A percentile compares a stretch with the other conserved stretches of the same genome.
Conservation (phyloP, 2,113 vertebrate genomes). For the Platichthys flesus region DNA sequence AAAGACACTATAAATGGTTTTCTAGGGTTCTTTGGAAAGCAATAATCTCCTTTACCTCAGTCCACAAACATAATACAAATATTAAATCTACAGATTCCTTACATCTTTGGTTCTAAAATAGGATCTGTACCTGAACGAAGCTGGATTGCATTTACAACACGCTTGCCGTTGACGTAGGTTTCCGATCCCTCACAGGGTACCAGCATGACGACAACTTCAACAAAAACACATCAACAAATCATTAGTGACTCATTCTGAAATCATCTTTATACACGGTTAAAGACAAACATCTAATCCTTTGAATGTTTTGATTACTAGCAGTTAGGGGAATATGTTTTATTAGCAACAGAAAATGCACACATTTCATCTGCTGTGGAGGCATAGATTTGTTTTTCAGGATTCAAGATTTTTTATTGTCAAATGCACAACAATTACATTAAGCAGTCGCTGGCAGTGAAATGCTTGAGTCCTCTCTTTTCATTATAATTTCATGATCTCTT, state of each 20-base stretch:
- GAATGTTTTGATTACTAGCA: neutral
- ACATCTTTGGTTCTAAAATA: neutral
- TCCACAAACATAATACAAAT: neutral
- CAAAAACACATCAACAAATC: constrained; percentile 24
- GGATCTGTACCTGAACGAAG: constrained; percentile 90
- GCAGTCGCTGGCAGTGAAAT: too few relatives aligned
- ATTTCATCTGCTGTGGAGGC: too few relatives aligned
- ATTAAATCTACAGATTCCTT: neutral
- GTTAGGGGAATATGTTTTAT: neutral
- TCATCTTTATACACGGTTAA: neutral
- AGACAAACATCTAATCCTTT: neutral
- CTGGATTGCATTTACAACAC: constrained; percentile 91
- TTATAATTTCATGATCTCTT: too few relatives aligned
- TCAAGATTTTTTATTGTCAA: too few relatives aligned
- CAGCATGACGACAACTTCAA: constrained; percentile 91
- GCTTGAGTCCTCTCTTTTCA: too few relatives aligned
- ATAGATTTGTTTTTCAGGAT: too few relatives aligned
- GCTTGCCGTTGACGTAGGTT: constrained; percentile 98
- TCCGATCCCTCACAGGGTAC: constrained; percentile 96
- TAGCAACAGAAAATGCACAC: constrained; percentile 3
- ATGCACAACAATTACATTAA: too few relatives aligned
- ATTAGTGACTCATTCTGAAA: constrained; percentile 12
- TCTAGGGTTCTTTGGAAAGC: neutral
- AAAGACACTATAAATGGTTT: neutral
- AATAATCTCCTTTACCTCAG: neutral